Conservation (phyloP, 2,113 vertebrate species). For the Natator depressus region DNA sequence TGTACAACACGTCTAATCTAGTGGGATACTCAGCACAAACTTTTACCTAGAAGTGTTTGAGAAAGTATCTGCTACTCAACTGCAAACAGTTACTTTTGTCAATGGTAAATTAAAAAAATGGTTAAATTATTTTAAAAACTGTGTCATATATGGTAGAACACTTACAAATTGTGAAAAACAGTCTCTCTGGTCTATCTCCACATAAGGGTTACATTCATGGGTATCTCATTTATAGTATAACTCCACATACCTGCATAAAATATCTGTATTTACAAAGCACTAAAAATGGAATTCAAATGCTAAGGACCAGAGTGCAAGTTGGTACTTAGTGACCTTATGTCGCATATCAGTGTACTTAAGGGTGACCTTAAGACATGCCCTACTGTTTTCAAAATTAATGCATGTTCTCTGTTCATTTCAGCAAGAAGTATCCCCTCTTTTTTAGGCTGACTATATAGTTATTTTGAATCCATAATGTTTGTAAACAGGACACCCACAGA, state of each 20-base stretch:
- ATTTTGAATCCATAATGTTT: rapidly evolving
- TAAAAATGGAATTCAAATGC: neutral
- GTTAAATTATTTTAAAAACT: neutral
- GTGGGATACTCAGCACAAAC: rapidly evolving
- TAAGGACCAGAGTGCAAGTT: rapidly evolving
- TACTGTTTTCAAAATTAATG: neutral
- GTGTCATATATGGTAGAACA: neutral
- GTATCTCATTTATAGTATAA: neutral
- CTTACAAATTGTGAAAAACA: rapidly evolving
- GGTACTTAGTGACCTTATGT: rapidly evolving
- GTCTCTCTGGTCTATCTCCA: rapidly evolving
- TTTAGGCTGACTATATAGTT: rapidly evolving
- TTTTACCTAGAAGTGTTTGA: neutral
- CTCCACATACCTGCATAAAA: neutral
- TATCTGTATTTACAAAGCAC: neutral
- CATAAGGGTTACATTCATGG: neutral
- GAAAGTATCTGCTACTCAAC: neutral
- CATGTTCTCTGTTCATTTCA: neutral
- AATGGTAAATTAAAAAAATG: rapidly evolving
- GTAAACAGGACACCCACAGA: rapidly evolving
- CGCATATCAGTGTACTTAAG: rapidly evolving
- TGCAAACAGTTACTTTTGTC: neutral
- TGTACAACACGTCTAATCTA: neutral
- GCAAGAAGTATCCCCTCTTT: neutral
- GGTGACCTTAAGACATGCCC: neutral